Conservation (phyloP, 2,797 vertebrate species). For the Poliocrania exsul region DNA sequence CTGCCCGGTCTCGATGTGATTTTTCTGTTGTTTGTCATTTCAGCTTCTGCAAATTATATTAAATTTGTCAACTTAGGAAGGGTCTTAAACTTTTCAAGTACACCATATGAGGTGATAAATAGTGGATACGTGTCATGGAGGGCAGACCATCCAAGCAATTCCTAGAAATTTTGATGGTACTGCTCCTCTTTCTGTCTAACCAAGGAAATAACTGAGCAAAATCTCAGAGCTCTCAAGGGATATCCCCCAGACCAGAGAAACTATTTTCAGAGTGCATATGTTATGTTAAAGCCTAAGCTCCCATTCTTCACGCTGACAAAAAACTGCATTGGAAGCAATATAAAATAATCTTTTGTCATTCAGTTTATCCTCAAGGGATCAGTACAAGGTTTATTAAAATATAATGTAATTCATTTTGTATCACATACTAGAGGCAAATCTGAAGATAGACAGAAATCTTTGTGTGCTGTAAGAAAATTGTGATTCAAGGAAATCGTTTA, state of each 20-base stretch:
- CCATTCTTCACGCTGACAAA: conserved; percentile 14
- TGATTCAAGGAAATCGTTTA: neutral
- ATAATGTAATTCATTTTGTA: conserved; percentile 36
- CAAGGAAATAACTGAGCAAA: neutral
- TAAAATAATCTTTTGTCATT: conserved; percentile 31
- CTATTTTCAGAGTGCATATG: neutral
- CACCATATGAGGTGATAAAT: neutral
- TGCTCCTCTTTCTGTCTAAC: neutral
- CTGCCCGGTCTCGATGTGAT: conserved; percentile 1
- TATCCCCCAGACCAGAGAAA: neutral
- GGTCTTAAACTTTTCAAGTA: neutral
- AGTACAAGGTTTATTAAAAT: conserved; percentile 45
- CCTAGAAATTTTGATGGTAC: neutral
- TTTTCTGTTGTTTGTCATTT: conserved; percentile 32
- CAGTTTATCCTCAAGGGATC: conserved; percentile 2
- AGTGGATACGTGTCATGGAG: neutral
- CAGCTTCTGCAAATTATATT: neutral
- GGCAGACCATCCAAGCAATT: neutral
- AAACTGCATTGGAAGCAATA: neutral
- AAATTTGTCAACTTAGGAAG: neutral
- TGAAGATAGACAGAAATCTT: neutral
- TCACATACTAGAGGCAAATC: conserved; percentile 5
- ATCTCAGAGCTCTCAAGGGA: neutral
- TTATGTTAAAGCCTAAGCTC: neutral
- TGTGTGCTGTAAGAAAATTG: neutral